Evolutionary conservation across 2,888 invertebrate genomes (phyloP), one percentile per base, ranked within the genome.

Genomic region (Ephialtes manifestator): DNA sequence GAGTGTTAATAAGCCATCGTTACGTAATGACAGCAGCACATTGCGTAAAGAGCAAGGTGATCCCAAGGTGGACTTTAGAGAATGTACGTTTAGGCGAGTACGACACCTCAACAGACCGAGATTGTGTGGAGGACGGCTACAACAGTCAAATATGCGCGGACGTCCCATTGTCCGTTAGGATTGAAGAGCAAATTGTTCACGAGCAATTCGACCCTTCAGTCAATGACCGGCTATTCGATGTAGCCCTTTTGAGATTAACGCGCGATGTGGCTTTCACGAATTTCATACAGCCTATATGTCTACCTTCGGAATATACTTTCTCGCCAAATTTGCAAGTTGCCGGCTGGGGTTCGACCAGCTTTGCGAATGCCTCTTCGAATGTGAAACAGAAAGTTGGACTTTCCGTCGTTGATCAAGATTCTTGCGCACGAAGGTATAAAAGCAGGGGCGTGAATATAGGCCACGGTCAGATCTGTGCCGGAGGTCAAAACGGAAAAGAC

Each of bases 1-100:
- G 97, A 0, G 96, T 96, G 0, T 94, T 97, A 20, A 96, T 97
- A 89, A 96, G 95, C 77, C 94, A 94, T 0, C 95, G 95, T 84
- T 97, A 97, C 90, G 95, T 97, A 7, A 90, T 97, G 71, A 97
- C 97, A 0, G 97, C 97, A 0, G 97, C 96, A 0, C 97, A 97
- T 90, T 97, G 97, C 89, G 94, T 97, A 31, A 96, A 95, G 90
- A 96, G 96, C 1, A 94, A 95, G 53, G 96, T 96, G 81, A 93
- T 97, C n/a, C 97, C 96, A 0, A 87, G 94, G 46, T 97, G 96
- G 96, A 95, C 92, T 86, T 89, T 97, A 95, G 92, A 94, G 0
- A 94, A 95, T 87, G 96, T 96, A 0, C 95, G 96, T 4, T 94
- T 97, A n/a, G 97, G 97, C 18, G 97, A 96, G 90, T 96, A 96